Percentiles rank a stretch among this genome's conserved stretches.
Conservation (phyloP, 2,888 invertebrate genomes). For the Stomorhina lunata region DNA sequence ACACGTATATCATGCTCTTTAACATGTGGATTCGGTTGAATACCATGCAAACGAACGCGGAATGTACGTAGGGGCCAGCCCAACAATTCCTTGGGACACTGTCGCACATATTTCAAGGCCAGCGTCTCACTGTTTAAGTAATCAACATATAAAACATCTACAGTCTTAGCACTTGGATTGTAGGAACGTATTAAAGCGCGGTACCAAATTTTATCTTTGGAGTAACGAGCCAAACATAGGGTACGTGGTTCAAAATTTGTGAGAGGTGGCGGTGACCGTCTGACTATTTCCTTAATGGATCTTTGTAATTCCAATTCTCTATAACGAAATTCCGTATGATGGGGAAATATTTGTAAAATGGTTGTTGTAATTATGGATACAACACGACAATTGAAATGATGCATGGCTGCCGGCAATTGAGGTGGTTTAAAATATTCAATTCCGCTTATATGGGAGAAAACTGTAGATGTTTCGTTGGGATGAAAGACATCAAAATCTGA, state of each 20-base stretch:
- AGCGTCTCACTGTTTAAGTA: constrained; percentile 85
- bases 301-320: constrained; percentile 81
- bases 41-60: constrained; percentile 80
- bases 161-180: constrained; percentile 78
- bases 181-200: constrained; percentile 84
- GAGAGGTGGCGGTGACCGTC: constrained; percentile 79
- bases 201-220: constrained; percentile 86
- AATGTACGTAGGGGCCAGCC: constrained; percentile 81
- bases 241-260: constrained; percentile 76
- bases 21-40: constrained; percentile 77
- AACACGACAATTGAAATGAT: constrained; percentile 73
- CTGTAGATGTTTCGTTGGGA: constrained; percentile 75
- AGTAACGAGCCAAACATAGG: constrained; percentile 84
- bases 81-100: constrained; percentile 81
- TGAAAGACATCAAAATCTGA: constrained; percentile 69
- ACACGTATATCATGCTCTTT: constrained; percentile 74
- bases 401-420: constrained; percentile 71
- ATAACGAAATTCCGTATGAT: constrained; percentile 77
- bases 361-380: constrained; percentile 71
- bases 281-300: constrained; percentile 81
- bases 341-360: constrained; percentile 74
- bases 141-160: constrained; percentile 87
- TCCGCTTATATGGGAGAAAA: constrained; percentile 71
- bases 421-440: constrained; percentile 71
- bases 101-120: constrained; percentile 79